Evolutionary conservation across 2,113 vertebrate genomes (phyloP).

Genomic region (Panurus biarmicus): DNA sequence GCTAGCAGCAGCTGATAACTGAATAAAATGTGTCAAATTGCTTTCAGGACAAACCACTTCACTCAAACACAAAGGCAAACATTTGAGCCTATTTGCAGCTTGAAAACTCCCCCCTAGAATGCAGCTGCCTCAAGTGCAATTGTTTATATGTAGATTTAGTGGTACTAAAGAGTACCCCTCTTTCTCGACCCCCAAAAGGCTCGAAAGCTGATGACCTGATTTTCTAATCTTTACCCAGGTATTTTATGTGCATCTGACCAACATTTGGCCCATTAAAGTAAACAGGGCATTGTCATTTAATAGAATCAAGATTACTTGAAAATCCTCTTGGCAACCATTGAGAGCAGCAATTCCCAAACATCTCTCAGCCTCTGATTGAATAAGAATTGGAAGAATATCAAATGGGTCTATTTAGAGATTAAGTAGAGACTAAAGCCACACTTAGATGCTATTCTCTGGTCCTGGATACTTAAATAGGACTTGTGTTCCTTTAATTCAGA

Average conservation of each 20-base stretch:
- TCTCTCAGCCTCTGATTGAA: background rate
- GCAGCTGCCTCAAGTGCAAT: background rate
- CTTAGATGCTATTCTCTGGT: background rate
- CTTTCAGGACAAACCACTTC: constrained; percentile 17
- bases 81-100: constrained; percentile 9
- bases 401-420: background rate
- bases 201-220: background rate
- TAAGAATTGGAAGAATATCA: background rate
- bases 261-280: background rate
- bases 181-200: background rate
- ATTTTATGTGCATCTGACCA: background rate
- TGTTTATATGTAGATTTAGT: background rate
- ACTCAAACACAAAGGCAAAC: background rate
- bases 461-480: background rate
- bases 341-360: background rate
- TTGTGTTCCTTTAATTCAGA: background rate
- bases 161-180: background rate
- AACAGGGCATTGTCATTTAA: background rate
- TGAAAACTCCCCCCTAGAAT: background rate
- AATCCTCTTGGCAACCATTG: background rate
- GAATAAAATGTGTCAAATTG: constrained; percentile 28
- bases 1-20: constrained; percentile 30
- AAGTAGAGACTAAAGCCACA: background rate
- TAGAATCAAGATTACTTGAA: background rate
- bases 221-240: background rate